Evolutionary conservation across 2,888 invertebrate species (phyloP).

Genomic region (Parthenolecanium corni): DNA sequence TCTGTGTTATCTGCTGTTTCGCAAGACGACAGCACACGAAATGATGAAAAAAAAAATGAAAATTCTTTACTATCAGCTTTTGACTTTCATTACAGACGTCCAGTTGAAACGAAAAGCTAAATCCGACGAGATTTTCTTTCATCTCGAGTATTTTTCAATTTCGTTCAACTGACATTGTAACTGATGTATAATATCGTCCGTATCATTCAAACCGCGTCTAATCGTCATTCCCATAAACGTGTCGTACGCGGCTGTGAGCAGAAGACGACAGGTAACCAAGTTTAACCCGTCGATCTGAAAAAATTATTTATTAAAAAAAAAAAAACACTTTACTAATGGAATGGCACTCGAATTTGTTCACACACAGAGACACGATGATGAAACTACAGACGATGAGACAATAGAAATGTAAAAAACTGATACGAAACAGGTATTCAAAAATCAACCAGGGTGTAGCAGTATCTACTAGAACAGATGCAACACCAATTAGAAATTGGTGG

Average conservation of each 20-base stretch:
- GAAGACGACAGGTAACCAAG: not conserved
- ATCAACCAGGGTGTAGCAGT: not conserved
- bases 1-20: too few species aligned
- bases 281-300: constrained; percentile 18
- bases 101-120: too few species aligned
- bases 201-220: constrained; percentile 9
- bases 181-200: constrained; percentile 4
- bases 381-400: not conserved
- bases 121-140: too few species aligned
- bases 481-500: too few species aligned
- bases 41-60: too few species aligned
- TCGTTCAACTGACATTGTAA: constrained; percentile 15
- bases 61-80: too few species aligned
- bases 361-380: not conserved
- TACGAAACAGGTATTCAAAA: not conserved
- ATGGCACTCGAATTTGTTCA: too few species aligned
- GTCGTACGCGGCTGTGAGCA: constrained; percentile 2
- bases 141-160: not conserved
- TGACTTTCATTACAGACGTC: too few species aligned
- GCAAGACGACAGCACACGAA: too few species aligned
- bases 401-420: not conserved
- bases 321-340: too few species aligned
- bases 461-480: not conserved
- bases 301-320: not conserved
- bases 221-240: constrained; percentile 13